Conservation (phyloP, 2,888 invertebrate genomes). For the Drosophila acutilabella region DNA sequence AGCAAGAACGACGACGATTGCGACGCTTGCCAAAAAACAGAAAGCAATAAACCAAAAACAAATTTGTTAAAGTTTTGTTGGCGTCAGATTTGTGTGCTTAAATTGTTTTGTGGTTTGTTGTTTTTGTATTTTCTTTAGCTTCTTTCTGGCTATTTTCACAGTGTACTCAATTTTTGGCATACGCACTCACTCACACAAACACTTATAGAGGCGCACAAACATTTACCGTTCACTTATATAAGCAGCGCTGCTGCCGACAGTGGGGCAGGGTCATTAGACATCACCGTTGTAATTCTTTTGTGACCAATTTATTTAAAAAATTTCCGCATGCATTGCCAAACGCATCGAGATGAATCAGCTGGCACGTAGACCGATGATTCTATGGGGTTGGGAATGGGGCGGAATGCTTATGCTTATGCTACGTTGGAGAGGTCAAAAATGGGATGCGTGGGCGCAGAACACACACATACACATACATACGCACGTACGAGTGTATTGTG, state of each 20-base stretch:
- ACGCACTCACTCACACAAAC: slow-evolving; percentile 48
- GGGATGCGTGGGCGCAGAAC: slow-evolving; percentile 68
- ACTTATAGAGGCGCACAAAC: slow-evolving; percentile 18
- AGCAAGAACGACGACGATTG: slow-evolving; percentile 28
- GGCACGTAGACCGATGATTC: slow-evolving; percentile 30
- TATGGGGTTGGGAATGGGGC: neutral
- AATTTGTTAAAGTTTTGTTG: slow-evolving; percentile 73
- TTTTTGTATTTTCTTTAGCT: slow-evolving; percentile 33
- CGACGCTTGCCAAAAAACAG: slow-evolving; percentile 68
- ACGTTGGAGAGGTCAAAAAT: slow-evolving; percentile 74
- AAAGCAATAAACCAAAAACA: slow-evolving; percentile 46
- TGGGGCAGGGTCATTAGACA: slow-evolving; percentile 80
- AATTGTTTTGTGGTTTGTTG: slow-evolving; percentile 61
- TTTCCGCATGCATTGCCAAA: slow-evolving; percentile 55
- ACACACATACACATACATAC: slow-evolving; percentile 6
- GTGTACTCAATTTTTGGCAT: slow-evolving; percentile 67
- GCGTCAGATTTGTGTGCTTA: slow-evolving; percentile 47
- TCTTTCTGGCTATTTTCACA: slow-evolving; percentile 68
- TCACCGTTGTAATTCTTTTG: slow-evolving; percentile 54
- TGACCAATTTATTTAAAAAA: slow-evolving; percentile 40
- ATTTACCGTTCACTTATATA: slow-evolving; percentile 68
- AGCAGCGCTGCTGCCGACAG: slow-evolving; percentile 53
- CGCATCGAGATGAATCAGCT: slow-evolving; percentile 68
- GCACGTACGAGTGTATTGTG: slow-evolving; percentile 16
- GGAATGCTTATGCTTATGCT: slow-evolving; percentile 26